Evolutionary conservation across 1,140 invertebrate genomes (phyloP).

Genomic region (Odontomachus brunneus): DNA sequence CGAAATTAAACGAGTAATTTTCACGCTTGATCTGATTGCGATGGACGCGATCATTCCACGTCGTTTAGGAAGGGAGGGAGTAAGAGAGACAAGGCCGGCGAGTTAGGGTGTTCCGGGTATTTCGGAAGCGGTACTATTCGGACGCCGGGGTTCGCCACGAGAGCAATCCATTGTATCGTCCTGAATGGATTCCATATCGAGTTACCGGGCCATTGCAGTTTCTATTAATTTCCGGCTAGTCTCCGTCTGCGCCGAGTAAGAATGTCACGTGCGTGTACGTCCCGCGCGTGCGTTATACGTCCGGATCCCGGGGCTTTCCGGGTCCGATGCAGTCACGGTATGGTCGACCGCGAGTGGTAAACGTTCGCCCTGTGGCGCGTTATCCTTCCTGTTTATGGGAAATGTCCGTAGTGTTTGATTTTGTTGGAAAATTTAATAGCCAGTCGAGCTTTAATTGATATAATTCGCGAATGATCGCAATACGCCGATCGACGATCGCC

Average conservation of each 20-base stretch:
- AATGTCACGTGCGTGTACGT: conserved; percentile 18
- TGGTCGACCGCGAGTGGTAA: conserved; percentile 32
- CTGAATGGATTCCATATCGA: conserved; percentile 42
- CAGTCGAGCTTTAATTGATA: conserved; percentile 24
- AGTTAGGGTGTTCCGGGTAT: not conserved
- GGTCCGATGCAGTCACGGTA: conserved; percentile 12
- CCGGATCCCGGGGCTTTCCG: not conserved
- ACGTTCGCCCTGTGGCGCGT: conserved; percentile 15
- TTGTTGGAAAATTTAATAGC: conserved; percentile 24
- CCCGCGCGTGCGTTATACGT: not conserved
- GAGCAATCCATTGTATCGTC: conserved; percentile 42
- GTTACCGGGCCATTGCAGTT: conserved; percentile 48
- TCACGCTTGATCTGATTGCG: not conserved
- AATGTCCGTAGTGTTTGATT: conserved; percentile 33
- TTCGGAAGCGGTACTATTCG: conserved; percentile 6
- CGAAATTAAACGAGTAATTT: too few species aligned
- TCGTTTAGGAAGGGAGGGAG: not conserved
- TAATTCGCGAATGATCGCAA: conserved; percentile 1
- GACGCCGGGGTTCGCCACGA: not conserved
- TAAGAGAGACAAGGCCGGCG: not conserved
- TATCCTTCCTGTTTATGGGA: conserved; percentile 20
- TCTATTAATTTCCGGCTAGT: conserved; percentile 52
- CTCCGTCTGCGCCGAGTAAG: conserved; percentile 17
- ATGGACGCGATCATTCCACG: conserved; percentile 12
- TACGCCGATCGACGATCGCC: not conserved